phyloP scores from a whole-genome alignment of 2,797 vertebrate genomes.

The Lindbergichthys nudifrons region DNA sequence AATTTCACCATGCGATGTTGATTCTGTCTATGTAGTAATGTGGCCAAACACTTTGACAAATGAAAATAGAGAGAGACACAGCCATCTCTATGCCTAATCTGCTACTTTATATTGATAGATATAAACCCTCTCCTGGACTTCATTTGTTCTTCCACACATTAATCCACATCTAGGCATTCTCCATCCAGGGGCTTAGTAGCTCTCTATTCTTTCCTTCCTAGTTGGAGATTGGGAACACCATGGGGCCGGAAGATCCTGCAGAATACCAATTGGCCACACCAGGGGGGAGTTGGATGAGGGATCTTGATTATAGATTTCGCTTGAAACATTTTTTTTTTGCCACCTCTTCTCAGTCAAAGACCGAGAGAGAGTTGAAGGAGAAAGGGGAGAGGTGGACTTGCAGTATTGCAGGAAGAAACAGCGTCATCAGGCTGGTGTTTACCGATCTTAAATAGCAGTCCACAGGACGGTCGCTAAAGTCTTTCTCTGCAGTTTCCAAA shows the following conservation, averaged over 20 bases:
- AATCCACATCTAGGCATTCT: conserved; percentile 84
- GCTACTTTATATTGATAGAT: conserved; percentile 84
- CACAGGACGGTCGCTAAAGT: conserved; percentile 30
- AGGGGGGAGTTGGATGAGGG: conserved; percentile 80
- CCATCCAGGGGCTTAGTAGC: conserved; percentile 83
- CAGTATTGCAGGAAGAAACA: conserved; percentile 41
- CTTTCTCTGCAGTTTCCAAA: conserved; percentile 67
- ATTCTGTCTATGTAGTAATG: conserved; percentile 68
- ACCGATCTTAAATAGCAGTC: conserved; percentile 67
- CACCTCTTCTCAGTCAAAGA: conserved; percentile 62
- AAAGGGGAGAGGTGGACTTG: conserved; percentile 49
- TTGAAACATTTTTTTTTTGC: conserved; percentile 77
- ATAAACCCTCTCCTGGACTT: conserved; percentile 84
- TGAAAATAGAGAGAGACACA: conserved; percentile 69
- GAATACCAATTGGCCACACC: conserved; percentile 89
- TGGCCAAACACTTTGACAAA: conserved; percentile 70
- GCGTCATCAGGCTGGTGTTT: conserved; percentile 61
- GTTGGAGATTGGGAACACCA: conserved; percentile 86
- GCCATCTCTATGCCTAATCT: conserved; percentile 71
- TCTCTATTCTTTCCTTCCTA: conserved; percentile 84
- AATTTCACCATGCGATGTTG: conserved; percentile 63
- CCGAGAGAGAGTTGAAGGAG: conserved; percentile 53
- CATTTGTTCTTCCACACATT: conserved; percentile 87
- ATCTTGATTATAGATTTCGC: conserved; percentile 88
- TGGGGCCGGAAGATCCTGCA: conserved; percentile 80